Evolutionary conservation across 2,888 invertebrate genomes (phyloP), one percentile per base, ranked within the genome.

Genomic region (Agrochola lychnidis): DNA sequence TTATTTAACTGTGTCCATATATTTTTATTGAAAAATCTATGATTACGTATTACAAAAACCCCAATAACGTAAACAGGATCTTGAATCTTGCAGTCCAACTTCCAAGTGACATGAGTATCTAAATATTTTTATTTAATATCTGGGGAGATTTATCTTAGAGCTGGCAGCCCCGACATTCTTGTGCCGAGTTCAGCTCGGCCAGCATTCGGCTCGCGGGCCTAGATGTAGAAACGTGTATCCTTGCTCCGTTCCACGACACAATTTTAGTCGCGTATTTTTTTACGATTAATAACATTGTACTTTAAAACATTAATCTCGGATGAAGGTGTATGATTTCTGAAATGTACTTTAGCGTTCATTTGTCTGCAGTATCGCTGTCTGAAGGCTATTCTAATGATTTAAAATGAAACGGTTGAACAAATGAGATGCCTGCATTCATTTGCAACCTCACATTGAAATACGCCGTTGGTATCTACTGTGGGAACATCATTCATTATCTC

Each of bases 111-210:
- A 71, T 62, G 14, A 22, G 16, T 40, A 25, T 0, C 59, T 25
- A 59, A 51, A 72, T 66, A 70, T 56, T 64, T 57, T 63, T 59
- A 48, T 48, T 45, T 9, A 61, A 40, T 69, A 51, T 75, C 16
- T 30, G 14, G 78, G 88, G 82, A 78, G 45, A 79, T 73, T 72
- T 76, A 12, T 40, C 19, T 45, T 63, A 63, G 62, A 66, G 59
- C 73, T 84, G 81, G 84, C 79, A 88, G 67, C 85, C 53, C 87
- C 25, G 62, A 77, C 86, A 87, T 86, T 88, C 86, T 84, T 81
- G 78, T 40, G 73, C n/a, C 56, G 76, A 64, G 71, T 72, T 71
- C 76, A 63, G 67, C 42, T 70, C 71, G 61, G 68, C 45, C 48
- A 40, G 71, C 71, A 77, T 62, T 79, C 79, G 62, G 62, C 72